phyloP scores from a whole-genome alignment of 2,888 invertebrate species.

The Rhorus exstirpatorius region DNA sequence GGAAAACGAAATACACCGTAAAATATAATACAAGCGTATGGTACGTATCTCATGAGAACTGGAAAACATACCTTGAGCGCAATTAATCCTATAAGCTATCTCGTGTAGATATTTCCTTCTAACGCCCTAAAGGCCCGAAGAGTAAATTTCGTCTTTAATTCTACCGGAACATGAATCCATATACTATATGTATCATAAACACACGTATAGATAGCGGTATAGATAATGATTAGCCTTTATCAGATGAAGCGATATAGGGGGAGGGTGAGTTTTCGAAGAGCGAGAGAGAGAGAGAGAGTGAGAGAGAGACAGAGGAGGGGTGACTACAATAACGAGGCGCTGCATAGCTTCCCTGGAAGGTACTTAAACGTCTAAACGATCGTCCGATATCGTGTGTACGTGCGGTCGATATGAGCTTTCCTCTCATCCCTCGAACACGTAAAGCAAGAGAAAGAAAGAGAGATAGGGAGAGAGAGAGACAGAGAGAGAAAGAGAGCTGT shows the following conservation, averaged over 20 bases:
- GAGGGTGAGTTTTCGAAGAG: constrained; percentile 49
- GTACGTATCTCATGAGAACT: too few relatives aligned
- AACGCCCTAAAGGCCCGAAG: constrained; percentile 17
- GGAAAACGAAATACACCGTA: too few relatives aligned
- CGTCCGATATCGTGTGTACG: constrained; percentile 71
- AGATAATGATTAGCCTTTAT: constrained; percentile 68
- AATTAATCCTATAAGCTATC: constrained; percentile 18
- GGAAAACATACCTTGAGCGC: too few relatives aligned
- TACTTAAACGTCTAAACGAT: constrained; percentile 72
- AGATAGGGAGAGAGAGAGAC: neutral
- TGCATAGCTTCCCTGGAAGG: constrained; percentile 67
- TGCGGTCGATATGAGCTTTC: constrained; percentile 58
- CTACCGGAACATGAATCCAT: constrained; percentile 47
- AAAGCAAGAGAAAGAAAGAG: neutral
- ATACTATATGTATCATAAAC: constrained; percentile 18
- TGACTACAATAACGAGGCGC: constrained; percentile 65
- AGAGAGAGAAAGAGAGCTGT: constrained; percentile 37
- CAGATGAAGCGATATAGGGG: constrained; percentile 58
- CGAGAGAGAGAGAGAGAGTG: neutral
- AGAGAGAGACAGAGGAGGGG: constrained; percentile 9
- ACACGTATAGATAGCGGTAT: constrained; percentile 56
- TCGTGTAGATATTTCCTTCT: constrained; percentile 27
- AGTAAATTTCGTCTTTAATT: constrained; percentile 59
- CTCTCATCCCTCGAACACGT: constrained; percentile 30
- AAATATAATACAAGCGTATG: too few relatives aligned